A percentile compares a stretch with the other conserved stretches of the same genome.
Conservation (phyloP, 2,113 vertebrate genomes). For the Amazona vittata region DNA sequence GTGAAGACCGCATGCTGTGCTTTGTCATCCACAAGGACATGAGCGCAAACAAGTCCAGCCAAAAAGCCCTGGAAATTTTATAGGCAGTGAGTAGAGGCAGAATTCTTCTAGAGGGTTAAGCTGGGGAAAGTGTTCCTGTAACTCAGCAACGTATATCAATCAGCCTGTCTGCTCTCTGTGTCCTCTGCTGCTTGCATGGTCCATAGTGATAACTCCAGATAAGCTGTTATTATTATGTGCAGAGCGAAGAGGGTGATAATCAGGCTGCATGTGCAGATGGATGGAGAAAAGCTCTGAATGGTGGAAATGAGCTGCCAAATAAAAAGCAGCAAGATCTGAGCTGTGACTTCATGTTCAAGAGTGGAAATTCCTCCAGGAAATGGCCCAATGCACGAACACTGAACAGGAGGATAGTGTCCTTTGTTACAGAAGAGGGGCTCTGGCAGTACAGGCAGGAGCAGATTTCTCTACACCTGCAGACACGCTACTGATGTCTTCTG, state of each 20-base stretch:
- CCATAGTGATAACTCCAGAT: not conserved
- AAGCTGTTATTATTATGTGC: not conserved
- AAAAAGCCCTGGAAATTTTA: not conserved
- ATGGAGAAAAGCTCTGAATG: not conserved
- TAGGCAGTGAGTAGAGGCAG: not conserved
- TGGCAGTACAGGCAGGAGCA: not conserved
- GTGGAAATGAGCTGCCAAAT: not conserved
- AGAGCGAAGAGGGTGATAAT: not conserved
- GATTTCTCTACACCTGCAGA: not conserved
- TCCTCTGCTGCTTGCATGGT: not conserved
- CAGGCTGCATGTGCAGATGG: not conserved
- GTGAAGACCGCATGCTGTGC: not conserved
- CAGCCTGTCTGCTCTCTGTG: not conserved
- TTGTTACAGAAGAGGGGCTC: not conserved
- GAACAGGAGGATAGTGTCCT: not conserved
- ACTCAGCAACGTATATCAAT: not conserved
- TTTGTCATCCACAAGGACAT: not conserved
- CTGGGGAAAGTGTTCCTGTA: not conserved
- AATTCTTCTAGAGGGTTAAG: not conserved
- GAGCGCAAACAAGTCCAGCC: not conserved
- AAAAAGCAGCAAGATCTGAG: not conserved
- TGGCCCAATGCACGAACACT: accelerated
- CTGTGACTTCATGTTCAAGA: not conserved
- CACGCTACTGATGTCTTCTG: not conserved
- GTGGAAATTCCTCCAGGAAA: not conserved